Evolutionary conservation across 2,113 vertebrate species (phyloP).

Genomic region (Anser cygnoides): DNA sequence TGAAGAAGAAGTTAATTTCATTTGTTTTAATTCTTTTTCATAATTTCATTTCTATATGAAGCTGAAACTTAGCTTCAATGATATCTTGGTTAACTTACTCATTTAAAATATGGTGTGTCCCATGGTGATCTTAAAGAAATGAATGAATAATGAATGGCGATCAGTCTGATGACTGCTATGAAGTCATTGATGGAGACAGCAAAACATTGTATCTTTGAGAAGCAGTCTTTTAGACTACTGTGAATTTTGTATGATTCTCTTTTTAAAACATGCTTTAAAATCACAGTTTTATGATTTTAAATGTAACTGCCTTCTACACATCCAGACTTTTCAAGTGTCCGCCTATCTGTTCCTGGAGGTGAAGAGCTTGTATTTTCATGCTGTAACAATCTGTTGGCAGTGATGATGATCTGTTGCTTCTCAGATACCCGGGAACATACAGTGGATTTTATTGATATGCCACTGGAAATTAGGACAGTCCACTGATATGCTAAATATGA

Average conservation of each 20-base stretch:
- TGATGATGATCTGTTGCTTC: neutral
- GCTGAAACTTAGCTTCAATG: neutral
- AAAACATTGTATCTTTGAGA: neutral
- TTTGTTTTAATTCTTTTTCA: neutral
- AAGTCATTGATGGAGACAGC: neutral
- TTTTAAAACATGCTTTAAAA: neutral
- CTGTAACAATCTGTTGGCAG: neutral
- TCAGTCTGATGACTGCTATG: neutral
- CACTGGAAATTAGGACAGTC: neutral
- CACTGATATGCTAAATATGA: neutral
- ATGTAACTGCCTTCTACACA: neutral
- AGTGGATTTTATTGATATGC: neutral
- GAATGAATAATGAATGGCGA: neutral
- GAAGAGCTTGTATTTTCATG: neutral
- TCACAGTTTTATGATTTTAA: neutral
- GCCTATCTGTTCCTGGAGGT: neutral
- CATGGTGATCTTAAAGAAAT: accelerated
- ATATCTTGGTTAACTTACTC: neutral
- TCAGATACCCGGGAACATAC: neutral
- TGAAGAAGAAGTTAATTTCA: neutral
- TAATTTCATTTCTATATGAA: neutral
- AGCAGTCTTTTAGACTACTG: neutral
- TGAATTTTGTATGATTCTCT: neutral
- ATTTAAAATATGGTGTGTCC: neutral
- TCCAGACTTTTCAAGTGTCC: neutral